Evolutionary conservation across 2,797 vertebrate genomes (phyloP), one percentile per base, ranked within the genome.

Genomic region (Mycteria americana): DNA sequence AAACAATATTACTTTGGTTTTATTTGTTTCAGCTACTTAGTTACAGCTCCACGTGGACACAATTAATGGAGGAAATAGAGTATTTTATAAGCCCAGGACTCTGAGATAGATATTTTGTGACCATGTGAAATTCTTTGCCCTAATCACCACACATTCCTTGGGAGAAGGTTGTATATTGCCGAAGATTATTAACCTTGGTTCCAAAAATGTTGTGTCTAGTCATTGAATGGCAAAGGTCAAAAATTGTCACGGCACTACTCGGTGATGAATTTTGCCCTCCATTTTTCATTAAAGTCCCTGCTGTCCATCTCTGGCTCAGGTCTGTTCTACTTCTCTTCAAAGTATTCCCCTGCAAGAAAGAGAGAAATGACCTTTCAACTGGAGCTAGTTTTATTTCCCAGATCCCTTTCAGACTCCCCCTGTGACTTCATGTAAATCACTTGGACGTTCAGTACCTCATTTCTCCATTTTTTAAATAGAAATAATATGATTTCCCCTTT

Each of bases 1-100:
- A 98, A 98, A 97, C 97, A 98, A 98, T 98, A 98, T 98, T 98
- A 97, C 97, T 98, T 97, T 89, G 94, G 95, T 97, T 98, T 98
- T 98, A 98, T 98, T 98, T 98, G 98, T 98, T 98, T 95, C 97
- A 98, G 97, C 98, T 98, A 98, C 98, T 97, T 98, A 97, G 98
- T 98, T 98, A 98, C 98, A 98, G 96, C 96, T 98, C 98, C 98
- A 97, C 97, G 81, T 88, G 98, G 98, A 97, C 97, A 97, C 97
- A 98, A 98, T 98, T 98, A 98, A 98, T 98, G 97, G 97, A 98
- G 98, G 98, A 98, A 98, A 98, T 97, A 97, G 98, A 97, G 97
- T 98, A 97, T 98, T 98, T 98, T 98, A 98, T 98, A 98, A 98
- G 98, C 91, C 97, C 97, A 95, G 93, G 93, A 97, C 96, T 97